These are phyloP conservation scores for Saccopteryx bilineata DNA, from an alignment of 2,113 vertebrate genomes.

Conservation along the genomic window DNA sequence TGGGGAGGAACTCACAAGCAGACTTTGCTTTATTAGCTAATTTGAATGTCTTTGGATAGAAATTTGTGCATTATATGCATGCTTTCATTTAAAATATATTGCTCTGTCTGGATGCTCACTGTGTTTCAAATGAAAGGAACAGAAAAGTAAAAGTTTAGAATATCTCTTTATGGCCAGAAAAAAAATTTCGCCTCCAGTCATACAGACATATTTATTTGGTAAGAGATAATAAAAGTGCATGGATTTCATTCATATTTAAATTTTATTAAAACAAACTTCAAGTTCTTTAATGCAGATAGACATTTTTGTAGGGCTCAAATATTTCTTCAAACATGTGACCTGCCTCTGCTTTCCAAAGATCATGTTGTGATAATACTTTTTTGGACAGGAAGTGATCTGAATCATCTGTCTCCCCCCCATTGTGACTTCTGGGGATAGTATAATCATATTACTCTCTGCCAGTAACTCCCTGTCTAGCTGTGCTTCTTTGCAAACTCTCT, in stretches of 20 bases:
- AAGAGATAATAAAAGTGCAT: neutral
- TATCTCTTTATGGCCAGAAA: neutral
- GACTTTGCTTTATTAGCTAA: neutral
- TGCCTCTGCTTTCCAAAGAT: neutral
- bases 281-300: neutral
- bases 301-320: neutral
- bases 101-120: neutral
- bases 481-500: neutral
- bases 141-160: neutral
- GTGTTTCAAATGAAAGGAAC: neutral
- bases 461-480: neutral
- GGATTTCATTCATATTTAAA: constrained; percentile 32
- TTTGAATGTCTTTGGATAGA: neutral
- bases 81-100: neutral
- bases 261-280: constrained; percentile 49
- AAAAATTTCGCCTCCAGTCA: neutral
- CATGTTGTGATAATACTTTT: constrained; percentile 7
- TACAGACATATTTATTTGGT: neutral
- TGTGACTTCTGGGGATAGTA: neutral
- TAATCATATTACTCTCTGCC: neutral
- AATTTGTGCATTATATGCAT: neutral
- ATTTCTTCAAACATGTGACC: constrained; percentile 18
- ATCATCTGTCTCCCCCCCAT: no score
- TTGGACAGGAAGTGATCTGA: neutral
- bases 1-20: neutral